These are phyloP conservation scores for Chironomus riparius DNA, from an alignment of 2,888 invertebrate species.

Conservation along the genomic window DNA sequence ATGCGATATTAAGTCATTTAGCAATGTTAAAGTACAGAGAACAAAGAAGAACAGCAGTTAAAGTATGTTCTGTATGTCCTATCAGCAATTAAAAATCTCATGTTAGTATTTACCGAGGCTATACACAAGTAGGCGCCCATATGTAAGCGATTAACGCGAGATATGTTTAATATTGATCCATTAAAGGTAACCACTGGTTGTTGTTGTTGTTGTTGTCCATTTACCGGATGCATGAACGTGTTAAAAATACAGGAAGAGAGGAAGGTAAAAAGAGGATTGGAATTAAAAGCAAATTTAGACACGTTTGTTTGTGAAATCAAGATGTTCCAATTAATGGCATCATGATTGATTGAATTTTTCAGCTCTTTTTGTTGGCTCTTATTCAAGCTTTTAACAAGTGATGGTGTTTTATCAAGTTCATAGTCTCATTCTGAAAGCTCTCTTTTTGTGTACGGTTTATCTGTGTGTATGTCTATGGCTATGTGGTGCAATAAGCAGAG, in stretches of 20 bases:
- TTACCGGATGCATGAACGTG: neutral
- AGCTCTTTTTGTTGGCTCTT: neutral
- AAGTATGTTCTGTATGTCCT: neutral
- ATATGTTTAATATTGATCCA: conserved; percentile 61
- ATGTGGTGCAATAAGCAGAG: too few species aligned
- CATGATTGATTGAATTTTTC: neutral
- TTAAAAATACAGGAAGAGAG: conserved; percentile 4
- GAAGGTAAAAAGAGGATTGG: conserved; percentile 21
- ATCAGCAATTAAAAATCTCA: conserved; percentile 33
- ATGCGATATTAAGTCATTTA: neutral
- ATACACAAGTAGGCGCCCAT: conserved; percentile 77
- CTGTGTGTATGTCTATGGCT: too few species aligned
- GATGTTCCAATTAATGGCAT: neutral
- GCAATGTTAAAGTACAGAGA: neutral
- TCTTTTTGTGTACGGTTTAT: too few species aligned
- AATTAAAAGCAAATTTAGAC: conserved; percentile 26
- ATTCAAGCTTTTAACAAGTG: neutral
- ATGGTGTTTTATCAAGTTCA: too few species aligned
- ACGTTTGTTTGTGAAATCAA: conserved; percentile 3
- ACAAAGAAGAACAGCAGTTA: neutral
- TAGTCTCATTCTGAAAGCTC: too few species aligned
- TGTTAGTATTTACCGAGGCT: conserved; percentile 45
- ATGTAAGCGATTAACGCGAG: conserved; percentile 62
- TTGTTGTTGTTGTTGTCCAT: neutral
- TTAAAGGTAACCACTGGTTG: conserved; percentile 51